Evolutionary conservation across 1,140 invertebrate genomes (phyloP).

Genomic region (Diprion similis): DNA sequence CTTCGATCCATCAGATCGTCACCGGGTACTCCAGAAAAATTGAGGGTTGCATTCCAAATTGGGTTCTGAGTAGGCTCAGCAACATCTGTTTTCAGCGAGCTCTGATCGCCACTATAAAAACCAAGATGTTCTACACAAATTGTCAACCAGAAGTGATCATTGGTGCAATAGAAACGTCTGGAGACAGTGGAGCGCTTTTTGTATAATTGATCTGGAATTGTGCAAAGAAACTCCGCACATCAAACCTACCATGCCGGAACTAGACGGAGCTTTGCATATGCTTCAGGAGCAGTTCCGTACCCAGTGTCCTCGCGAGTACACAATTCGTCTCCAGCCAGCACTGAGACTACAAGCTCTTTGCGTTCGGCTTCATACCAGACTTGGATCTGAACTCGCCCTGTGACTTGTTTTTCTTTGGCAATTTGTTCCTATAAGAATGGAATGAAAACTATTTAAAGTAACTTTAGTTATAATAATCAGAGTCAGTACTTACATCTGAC

Average conservation of each 20-base stretch:
- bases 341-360: constrained; percentile 80
- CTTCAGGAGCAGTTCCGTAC: constrained; percentile 78
- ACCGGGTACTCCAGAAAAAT: constrained; percentile 77
- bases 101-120: constrained; percentile 71
- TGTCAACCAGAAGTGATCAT: too few species aligned
- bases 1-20: constrained; percentile 80
- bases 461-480: too few species aligned
- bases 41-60: constrained; percentile 89
- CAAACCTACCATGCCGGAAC: constrained; percentile 76
- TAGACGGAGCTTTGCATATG: constrained; percentile 81
- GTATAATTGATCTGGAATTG: too few species aligned
- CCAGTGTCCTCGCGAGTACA: constrained; percentile 78
- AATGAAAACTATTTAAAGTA: too few species aligned
- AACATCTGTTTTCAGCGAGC: constrained; percentile 78
- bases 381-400: constrained; percentile 82
- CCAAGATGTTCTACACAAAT: too few species aligned
- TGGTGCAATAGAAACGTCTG: too few species aligned
- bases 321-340: constrained; percentile 84
- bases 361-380: constrained; percentile 85
- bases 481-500: too few species aligned
- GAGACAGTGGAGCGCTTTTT: too few species aligned
- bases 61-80: constrained; percentile 84
- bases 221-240: not conserved
- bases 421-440: constrained; percentile 70
- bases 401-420: constrained; percentile 75